Percentiles rank a stretch among this genome's conserved stretches.
Conservation (phyloP, 2,113 vertebrate genomes). For the Labrus mixtus region DNA sequence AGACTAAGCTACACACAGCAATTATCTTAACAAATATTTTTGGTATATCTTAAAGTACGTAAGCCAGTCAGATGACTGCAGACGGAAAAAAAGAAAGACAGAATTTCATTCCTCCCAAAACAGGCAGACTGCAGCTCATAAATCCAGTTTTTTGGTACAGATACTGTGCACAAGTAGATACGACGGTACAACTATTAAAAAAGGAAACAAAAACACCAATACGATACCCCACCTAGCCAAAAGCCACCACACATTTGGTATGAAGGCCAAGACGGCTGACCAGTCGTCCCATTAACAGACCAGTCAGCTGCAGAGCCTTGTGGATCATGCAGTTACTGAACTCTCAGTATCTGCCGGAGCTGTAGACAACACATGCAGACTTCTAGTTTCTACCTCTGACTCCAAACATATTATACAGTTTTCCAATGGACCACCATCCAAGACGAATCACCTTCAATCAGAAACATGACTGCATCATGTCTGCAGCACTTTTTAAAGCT, state of each 20-base stretch:
- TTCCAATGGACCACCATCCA: conserved; percentile 45
- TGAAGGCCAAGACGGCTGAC: conserved; percentile 40
- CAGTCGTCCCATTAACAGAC: conserved; percentile 26
- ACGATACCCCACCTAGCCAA: conserved; percentile 57
- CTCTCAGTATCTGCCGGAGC: conserved; percentile 50
- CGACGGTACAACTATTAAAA: conserved; percentile 73
- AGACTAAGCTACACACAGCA: conserved; percentile 86
- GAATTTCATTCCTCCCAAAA: conserved; percentile 81
- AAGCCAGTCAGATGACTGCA: conserved; percentile 76
- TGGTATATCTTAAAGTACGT: conserved; percentile 87
- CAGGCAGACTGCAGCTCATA: conserved; percentile 87
- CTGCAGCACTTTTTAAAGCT: conserved; percentile 79
- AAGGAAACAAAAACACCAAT: conserved; percentile 42
- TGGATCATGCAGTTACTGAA: conserved; percentile 50
- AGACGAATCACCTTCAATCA: conserved; percentile 39
- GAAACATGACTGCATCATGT: conserved; percentile 54
- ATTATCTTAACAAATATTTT: conserved; percentile 87
- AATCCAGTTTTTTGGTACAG: conserved; percentile 92
- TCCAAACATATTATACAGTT: conserved; percentile 55
- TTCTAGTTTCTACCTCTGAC: conserved; percentile 43
- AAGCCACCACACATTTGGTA: conserved; percentile 47
- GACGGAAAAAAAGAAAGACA: conserved; percentile 67
- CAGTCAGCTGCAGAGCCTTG: conserved; percentile 39
- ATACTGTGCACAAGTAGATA: conserved; percentile 87
- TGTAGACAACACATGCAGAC: conserved; percentile 57